These are phyloP conservation scores for Gobiocypris rarus DNA, from an alignment of 2,113 vertebrate species.

Conservation along the genomic window DNA sequence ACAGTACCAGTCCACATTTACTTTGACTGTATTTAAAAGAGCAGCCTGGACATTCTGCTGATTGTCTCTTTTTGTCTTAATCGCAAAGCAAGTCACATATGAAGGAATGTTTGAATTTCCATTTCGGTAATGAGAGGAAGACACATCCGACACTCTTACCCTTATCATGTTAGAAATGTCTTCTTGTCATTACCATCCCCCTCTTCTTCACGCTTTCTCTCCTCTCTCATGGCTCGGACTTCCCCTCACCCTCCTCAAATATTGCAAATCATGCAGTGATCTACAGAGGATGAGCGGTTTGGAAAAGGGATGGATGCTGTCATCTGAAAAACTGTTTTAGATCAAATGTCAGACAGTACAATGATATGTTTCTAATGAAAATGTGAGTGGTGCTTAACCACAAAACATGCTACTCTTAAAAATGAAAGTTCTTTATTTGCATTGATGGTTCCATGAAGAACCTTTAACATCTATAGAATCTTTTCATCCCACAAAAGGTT, in stretches of 20 bases:
- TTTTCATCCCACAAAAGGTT: too few species aligned
- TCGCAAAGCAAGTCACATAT: not conserved
- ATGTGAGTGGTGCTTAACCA: too few species aligned
- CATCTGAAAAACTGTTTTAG: not conserved
- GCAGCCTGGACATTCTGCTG: not conserved
- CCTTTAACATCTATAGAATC: too few species aligned
- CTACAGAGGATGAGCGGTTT: not conserved
- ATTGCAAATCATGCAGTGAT: not conserved
- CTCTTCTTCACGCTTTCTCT: not conserved
- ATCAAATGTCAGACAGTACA: not conserved
- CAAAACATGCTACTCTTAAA: too few species aligned
- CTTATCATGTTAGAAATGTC: not conserved
- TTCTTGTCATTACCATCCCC: not conserved
- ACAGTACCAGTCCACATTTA: not conserved
- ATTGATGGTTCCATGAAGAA: too few species aligned
- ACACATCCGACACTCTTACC: too few species aligned
- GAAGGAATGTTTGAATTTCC: not conserved
- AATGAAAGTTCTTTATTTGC: too few species aligned
- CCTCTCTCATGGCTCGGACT: not conserved
- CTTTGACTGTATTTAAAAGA: not conserved
- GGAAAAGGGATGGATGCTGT: not conserved
- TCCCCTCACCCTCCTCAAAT: conserved; percentile 7
- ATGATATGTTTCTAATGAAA: not conserved
- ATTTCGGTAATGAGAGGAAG: not conserved
- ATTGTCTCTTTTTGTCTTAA: not conserved